Evolutionary conservation across 1,140 invertebrate genomes (phyloP).

Genomic region (Caenorhabditis remanei): DNA sequence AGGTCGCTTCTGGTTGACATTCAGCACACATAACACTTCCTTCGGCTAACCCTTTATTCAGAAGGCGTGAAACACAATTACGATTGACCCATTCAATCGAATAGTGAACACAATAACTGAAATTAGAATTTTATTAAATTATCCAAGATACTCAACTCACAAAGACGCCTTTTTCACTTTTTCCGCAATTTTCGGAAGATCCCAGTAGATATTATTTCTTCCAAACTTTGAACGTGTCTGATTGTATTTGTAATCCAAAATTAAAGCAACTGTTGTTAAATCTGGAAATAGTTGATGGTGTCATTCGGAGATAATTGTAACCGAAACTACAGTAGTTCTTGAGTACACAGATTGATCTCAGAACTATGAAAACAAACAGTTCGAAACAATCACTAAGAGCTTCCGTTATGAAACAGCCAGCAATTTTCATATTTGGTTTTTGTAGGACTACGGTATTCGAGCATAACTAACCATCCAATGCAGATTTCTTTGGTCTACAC

Average conservation of each 20-base stretch:
- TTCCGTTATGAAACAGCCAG: too few relatives aligned
- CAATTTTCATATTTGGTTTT: not conserved
- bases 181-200: constrained; percentile 59
- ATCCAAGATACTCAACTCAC: constrained; percentile 46
- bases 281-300: constrained; percentile 59
- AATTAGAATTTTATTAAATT: constrained; percentile 35
- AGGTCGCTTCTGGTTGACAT: constrained; percentile 73
- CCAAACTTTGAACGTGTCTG: constrained; percentile 56
- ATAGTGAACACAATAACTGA: constrained; percentile 72
- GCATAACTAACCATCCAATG: constrained; percentile 18
- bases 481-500: constrained; percentile 55
- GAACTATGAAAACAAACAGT: too few relatives aligned
- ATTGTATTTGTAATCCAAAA: constrained; percentile 71
- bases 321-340: too few relatives aligned
- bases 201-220: constrained; percentile 62
- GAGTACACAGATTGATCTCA: too few relatives aligned
- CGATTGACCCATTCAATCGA: constrained; percentile 71
- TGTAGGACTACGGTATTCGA: not conserved
- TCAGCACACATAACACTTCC: constrained; percentile 70
- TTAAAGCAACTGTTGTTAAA: constrained; percentile 70
- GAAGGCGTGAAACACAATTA: constrained; percentile 67
- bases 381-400: too few relatives aligned
- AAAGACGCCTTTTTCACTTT: constrained; percentile 56
- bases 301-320: too few relatives aligned
- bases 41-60: constrained; percentile 55